Evolutionary conservation across 2,888 invertebrate species (phyloP), one percentile per base, ranked within the genome.

Genomic region (Mythimna impura): DNA sequence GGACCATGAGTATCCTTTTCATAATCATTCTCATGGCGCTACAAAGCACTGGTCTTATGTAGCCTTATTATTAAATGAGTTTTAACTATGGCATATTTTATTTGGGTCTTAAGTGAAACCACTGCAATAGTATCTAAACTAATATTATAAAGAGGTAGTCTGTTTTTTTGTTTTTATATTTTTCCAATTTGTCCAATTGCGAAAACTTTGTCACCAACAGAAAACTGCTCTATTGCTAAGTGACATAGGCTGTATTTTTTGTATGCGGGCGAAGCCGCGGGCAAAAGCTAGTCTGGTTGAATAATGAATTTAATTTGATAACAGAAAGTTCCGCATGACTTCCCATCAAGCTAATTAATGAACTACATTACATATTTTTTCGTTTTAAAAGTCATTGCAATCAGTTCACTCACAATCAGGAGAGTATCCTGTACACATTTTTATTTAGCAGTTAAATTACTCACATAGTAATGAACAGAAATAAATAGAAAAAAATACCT

Each of bases 291-390:
- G 25, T 3, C 30, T 8, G 10, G 3, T 22, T 20, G 7, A 66
- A 30, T 75, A 54, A 80, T 73, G 60, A 83, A 36, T 62, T 58
- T 58, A 80, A 63, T 55, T 66, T 68, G 80, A 83, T 83, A 80
- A 79, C 73, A 60, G 14, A 22, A 55, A 50, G 60, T 43, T 79
- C 17, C 34, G 25, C 67, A 78, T 43, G 61, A 58, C 30, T 62
- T 57, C 54, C 25, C 30, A 54, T 43, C 14, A 4, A 12, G 7
- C 34, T 65, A 61, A 72, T 68, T 80, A 79, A 55, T 67, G 9
- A 64, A 43, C 22, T 2, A n/a, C 17, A 50, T 25, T 9, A 36
- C n/a, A 20, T 17, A 63, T 60, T 34, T 2, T 25, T 62, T 14
- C 47, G n/a, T 20, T 47, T 66, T 50, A 12, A 34, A 65, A 65